These are phyloP conservation scores for Torymus auratus DNA, from an alignment of 2,888 invertebrate species.

Conservation along the genomic window DNA sequence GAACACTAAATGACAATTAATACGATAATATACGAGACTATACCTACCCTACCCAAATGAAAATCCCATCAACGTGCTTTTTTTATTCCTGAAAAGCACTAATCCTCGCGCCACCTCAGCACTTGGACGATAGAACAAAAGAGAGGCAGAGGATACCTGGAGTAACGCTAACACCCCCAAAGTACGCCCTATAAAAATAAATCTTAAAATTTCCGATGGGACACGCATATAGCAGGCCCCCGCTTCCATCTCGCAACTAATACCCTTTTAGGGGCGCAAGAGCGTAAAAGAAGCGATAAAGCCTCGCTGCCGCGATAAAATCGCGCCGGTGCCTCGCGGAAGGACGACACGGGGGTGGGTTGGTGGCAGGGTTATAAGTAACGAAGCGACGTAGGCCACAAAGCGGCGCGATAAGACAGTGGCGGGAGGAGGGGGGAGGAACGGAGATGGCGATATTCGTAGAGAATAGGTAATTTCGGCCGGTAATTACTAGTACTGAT, in stretches of 20 bases:
- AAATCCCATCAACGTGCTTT: too few relatives aligned
- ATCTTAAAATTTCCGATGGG: constrained; percentile 44
- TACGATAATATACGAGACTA: too few relatives aligned
- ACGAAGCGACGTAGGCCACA: constrained; percentile 10
- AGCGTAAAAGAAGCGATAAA: constrained; percentile 53
- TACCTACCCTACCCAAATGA: too few relatives aligned
- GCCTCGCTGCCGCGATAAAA: constrained; percentile 35
- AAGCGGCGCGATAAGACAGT: neutral
- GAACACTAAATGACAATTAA: too few relatives aligned
- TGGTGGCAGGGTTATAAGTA: neutral
- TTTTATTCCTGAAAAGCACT: too few relatives aligned
- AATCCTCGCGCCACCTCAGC: too few relatives aligned
- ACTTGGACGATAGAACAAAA: too few relatives aligned
- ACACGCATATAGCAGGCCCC: constrained; percentile 1
- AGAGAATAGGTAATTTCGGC: constrained; percentile 69
- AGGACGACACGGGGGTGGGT: too few relatives aligned
- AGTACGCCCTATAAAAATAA: constrained; percentile 31
- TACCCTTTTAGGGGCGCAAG: constrained; percentile 30
- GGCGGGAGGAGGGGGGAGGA: neutral
- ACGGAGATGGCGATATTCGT: constrained; percentile 62
- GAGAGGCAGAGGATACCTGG: neutral
- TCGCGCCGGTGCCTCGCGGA: constrained; percentile 6
- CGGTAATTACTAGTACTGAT: constrained; percentile 71
- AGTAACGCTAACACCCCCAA: neutral
- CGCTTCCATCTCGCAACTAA: constrained; percentile 28